A percentile compares a stretch with the other conserved stretches of the same genome.
phyloP scores from a whole-genome alignment of 1,140 invertebrate species.

The Bombus cullumanus region DNA sequence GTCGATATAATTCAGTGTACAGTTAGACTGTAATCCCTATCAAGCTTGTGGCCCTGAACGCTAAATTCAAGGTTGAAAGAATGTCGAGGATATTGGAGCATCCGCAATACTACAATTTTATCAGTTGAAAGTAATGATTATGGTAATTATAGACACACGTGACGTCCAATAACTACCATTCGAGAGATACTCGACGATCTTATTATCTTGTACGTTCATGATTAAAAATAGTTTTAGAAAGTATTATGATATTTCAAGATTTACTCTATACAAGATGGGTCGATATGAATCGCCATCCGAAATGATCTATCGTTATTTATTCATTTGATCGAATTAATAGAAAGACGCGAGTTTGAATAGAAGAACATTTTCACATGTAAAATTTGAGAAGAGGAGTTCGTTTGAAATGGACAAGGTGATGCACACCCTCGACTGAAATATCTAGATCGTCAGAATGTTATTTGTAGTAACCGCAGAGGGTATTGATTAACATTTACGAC shows the following conservation, averaged over 20 bases:
- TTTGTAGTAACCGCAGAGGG: not conserved
- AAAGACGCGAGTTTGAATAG: no score
- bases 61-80: not conserved
- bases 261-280: not conserved
- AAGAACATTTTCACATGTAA: not conserved
- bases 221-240: not conserved
- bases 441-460: not conserved
- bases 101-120: not conserved
- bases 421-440: not conserved
- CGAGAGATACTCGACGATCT: no score
- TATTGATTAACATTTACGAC: not conserved
- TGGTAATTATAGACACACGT: no score
- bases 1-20: constrained; percentile 1
- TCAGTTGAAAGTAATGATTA: not conserved
- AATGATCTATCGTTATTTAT: no score
- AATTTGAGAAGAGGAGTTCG: not conserved
- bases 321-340: not conserved
- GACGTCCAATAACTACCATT: not conserved
- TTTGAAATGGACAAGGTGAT: no score
- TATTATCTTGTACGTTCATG: not conserved
- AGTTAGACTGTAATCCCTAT: not conserved
- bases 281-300: not conserved
- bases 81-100: no score
- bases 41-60: not conserved
- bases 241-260: not conserved